Conservation (phyloP, 2,797 vertebrate species). For the Crocodylus rhombifer region DNA sequence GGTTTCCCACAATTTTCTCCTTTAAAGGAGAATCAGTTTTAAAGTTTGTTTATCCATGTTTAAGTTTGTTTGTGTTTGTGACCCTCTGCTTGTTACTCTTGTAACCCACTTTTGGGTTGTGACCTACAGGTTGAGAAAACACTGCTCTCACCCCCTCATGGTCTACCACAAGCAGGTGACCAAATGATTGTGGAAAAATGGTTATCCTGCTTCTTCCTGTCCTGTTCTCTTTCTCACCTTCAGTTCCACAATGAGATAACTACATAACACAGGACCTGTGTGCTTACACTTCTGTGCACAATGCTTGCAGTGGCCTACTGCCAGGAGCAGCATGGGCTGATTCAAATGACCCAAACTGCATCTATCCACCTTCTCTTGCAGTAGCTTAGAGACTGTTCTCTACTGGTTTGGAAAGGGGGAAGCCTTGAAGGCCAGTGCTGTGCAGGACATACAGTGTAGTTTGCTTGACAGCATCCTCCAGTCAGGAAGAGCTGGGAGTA, state of each 20-base stretch:
- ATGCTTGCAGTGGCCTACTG: neutral
- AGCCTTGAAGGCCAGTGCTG: neutral
- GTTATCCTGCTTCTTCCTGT: neutral
- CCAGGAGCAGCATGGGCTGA: slow-evolving; percentile 18
- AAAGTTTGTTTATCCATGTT: too few species aligned
- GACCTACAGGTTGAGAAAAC: too few species aligned
- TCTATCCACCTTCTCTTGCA: slow-evolving; percentile 34
- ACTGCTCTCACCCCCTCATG: rapidly evolving
- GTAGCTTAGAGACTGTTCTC: slow-evolving; percentile 32
- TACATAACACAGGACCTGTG: slow-evolving; percentile 29
- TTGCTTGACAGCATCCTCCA: slow-evolving; percentile 32
- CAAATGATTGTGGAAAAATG: slow-evolving; percentile 1
- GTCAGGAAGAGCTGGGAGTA: slow-evolving; percentile 19
- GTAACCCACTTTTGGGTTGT: too few species aligned
- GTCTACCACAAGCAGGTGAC: neutral
- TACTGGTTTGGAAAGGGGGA: slow-evolving; percentile 33
- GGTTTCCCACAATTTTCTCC: too few species aligned
- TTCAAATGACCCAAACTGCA: neutral
- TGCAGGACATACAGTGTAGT: neutral
- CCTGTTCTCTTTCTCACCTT: slow-evolving; percentile 9
- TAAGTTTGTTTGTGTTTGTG: too few species aligned
- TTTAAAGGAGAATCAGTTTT: too few species aligned
- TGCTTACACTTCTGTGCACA: slow-evolving; percentile 32
- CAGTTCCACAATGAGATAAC: neutral
- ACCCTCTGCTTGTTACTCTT: too few species aligned